Base-by-base conservation (phyloP, 2,888 invertebrate genomes). In the Clostera curtula region DNA sequence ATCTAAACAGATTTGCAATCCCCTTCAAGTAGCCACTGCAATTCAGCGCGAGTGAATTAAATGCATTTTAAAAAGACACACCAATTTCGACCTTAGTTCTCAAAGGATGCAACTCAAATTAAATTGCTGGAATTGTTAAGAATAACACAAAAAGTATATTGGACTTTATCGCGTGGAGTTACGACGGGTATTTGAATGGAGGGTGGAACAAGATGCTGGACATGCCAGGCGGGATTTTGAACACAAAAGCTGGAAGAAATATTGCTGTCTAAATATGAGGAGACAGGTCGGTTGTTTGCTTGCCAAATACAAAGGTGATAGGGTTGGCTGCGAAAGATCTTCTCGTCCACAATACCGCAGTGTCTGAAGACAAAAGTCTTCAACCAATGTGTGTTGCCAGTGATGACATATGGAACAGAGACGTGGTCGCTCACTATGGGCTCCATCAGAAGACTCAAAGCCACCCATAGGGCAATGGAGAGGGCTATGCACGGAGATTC, bases 261-360 rank as follows among this genome's bases (percentile, higher is more conserved):
- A 66, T 66, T 66, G 61, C 58, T 39, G 29, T 44, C 50, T 54
- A 56, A 62, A 66, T 61, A 55, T 52, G 52, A 57, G 42, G 40
- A 49, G 64, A 64, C 63, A 60, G 56, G 34, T 39, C 43, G 43
- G 54, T 49, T 60, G 54, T 57, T 57, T 54, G 51, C 52, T 49
- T 49, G 48, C 49, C 48, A 54, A 61, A 60, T 60, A 51, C 49
- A 50, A 43, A 46, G 34, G 33, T 34, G 31, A 14, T 24, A 54
- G 58, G 56, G 56, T 11, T 49, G 39, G 3, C 23, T 15, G 9
- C 11, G 4, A 10, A 9, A 9, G 6, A 10, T 19, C n/a, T 20
- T 0, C 2, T 7, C n/a, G n/a, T n/a, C n/a, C n/a, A n/a, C n/a
- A n/a, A n/a, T n/a, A n/a, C n/a, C n/a, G n/a, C n/a, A n/a, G n/a